Conservation (phyloP, 2,888 invertebrate species). For the Drosophila anomelani region DNA sequence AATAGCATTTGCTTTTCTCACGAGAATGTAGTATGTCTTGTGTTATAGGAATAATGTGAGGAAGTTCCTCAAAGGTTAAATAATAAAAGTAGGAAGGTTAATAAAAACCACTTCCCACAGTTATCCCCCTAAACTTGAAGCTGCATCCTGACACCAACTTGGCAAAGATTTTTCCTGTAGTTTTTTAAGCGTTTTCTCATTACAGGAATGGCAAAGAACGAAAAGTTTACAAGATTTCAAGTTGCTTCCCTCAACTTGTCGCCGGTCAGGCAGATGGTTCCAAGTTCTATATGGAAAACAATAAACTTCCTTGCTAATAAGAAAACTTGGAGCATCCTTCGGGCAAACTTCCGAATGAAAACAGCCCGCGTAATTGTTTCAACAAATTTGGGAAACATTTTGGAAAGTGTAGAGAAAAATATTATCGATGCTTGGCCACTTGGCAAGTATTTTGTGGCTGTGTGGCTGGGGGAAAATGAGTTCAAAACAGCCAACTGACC, state of each 20-base stretch:
- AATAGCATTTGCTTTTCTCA: neutral
- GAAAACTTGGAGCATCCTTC: conserved; percentile 13
- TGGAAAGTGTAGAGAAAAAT: conserved; percentile 12
- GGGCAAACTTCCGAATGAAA: conserved; percentile 11
- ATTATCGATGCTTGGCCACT: conserved; percentile 14
- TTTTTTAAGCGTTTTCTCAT: conserved; percentile 26
- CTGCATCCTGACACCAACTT: conserved; percentile 24
- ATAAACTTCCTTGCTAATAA: conserved; percentile 38
- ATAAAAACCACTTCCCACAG: too few species aligned
- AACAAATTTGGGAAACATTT: conserved; percentile 6
- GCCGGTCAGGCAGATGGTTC: conserved; percentile 36
- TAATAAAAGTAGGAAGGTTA: neutral
- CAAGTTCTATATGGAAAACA: conserved; percentile 20
- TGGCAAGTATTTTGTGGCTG: neutral
- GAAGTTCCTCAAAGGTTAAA: neutral
- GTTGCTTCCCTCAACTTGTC: conserved; percentile 24
- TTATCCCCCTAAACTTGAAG: neutral
- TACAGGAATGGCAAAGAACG: conserved; percentile 22
- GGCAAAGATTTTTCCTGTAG: conserved; percentile 34
- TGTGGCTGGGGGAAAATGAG: conserved; percentile 8
- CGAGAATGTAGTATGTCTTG: neutral
- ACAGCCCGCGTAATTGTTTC: conserved; percentile 8
- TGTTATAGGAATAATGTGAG: neutral
- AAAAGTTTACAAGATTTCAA: conserved; percentile 31
- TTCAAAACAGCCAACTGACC: conserved; percentile 19